Evolutionary conservation across 2,797 vertebrate genomes (phyloP).

Genomic region (Rhynchotus rufescens): DNA sequence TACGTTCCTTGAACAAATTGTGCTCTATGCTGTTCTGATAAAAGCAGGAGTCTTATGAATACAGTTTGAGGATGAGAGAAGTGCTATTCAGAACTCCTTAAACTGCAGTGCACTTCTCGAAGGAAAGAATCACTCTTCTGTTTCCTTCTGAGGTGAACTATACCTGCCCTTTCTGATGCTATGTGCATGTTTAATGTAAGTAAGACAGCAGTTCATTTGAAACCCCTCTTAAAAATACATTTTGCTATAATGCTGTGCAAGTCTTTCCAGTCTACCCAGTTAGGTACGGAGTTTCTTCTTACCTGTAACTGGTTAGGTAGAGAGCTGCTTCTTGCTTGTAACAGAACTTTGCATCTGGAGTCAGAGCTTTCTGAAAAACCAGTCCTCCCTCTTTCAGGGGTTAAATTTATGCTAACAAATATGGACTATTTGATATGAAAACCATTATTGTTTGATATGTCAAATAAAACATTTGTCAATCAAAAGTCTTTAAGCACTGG

Average conservation of each 20-base stretch:
- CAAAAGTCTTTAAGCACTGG: slow-evolving; percentile 88
- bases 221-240: slow-evolving; percentile 59
- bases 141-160: slow-evolving; percentile 64
- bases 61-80: neutral
- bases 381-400: slow-evolving; percentile 77
- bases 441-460: slow-evolving; percentile 89
- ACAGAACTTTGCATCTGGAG: slow-evolving; percentile 67
- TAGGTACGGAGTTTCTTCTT: slow-evolving; percentile 68
- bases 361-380: slow-evolving; percentile 61
- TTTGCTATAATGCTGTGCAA: slow-evolving; percentile 55
- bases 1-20: neutral
- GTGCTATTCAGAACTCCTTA: neutral
- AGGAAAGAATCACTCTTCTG: neutral
- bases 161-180: slow-evolving; percentile 49
- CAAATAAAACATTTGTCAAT: slow-evolving; percentile 93
- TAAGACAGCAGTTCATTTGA: slow-evolving; percentile 68
- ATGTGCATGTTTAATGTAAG: slow-evolving; percentile 52
- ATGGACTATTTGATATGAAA: slow-evolving; percentile 85
- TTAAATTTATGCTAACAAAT: slow-evolving; percentile 85
- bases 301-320: slow-evolving; percentile 23
- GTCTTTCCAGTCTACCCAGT: slow-evolving; percentile 69
- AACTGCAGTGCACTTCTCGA: neutral
- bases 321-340: slow-evolving; percentile 70
- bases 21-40: neutral
- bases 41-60: neutral